Conservation (phyloP, 1,140 invertebrate genomes). For the Hestina assimilis region DNA sequence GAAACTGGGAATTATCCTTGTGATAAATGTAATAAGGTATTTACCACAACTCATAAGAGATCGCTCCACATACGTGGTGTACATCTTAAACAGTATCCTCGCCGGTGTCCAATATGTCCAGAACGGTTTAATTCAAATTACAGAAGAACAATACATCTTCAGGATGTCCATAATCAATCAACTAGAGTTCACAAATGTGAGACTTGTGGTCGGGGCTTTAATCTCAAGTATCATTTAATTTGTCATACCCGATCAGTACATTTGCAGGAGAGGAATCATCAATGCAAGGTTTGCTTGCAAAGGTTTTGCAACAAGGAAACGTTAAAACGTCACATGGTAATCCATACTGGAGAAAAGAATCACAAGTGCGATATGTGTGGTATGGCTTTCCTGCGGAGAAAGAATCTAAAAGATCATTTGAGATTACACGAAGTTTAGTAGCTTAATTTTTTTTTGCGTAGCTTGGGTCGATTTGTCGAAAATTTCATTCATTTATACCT, state of each 20-base stretch:
- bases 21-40: conserved; percentile 58
- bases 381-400: conserved; percentile 79
- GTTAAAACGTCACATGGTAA: conserved; percentile 73
- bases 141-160: conserved; percentile 62
- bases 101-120: conserved; percentile 65
- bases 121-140: conserved; percentile 70
- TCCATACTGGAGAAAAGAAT: conserved; percentile 86
- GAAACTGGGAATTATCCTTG: conserved; percentile 68
- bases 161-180: conserved; percentile 66
- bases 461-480: no score
- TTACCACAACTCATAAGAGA: conserved; percentile 65
- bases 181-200: conserved; percentile 72
- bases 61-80: conserved; percentile 60
- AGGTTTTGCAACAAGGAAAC: conserved; percentile 76
- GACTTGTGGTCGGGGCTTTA: conserved; percentile 61
- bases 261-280: conserved; percentile 66
- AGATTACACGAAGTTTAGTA: conserved; percentile 45
- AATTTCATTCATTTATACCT: no score
- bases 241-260: conserved; percentile 67
- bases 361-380: conserved; percentile 84
- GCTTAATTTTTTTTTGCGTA: background rate
- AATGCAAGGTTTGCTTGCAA: conserved; percentile 66
- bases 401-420: conserved; percentile 67
- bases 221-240: conserved; percentile 66
- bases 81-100: conserved; percentile 61